Conservation (phyloP, 2,113 vertebrate species). For the Sceloporus undulatus region DNA sequence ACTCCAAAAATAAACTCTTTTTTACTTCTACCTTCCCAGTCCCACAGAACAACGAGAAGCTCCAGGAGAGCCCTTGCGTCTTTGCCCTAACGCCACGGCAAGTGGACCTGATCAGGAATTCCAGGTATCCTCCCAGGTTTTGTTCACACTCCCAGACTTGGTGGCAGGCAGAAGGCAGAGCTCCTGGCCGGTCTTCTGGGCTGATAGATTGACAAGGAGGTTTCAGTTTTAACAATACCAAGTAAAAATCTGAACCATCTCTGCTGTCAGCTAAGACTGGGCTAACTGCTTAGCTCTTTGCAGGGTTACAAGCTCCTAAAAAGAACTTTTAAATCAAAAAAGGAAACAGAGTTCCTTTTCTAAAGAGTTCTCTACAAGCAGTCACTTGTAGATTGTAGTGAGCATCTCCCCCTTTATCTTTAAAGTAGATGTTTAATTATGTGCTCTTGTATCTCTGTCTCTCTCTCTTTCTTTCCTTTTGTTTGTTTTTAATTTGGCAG, state of each 20-base stretch:
- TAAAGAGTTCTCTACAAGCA: neutral
- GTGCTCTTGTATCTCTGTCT: neutral
- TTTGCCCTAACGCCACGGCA: slow-evolving; percentile 93
- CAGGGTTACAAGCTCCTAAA: neutral
- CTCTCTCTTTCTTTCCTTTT: neutral
- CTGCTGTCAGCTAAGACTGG: too few relatives aligned
- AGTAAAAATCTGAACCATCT: too few relatives aligned
- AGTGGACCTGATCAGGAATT: slow-evolving; percentile 95
- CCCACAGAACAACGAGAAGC: slow-evolving; percentile 94
- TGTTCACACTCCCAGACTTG: rapidly evolving
- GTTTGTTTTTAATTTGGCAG: slow-evolving; percentile 68
- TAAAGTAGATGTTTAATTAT: neutral
- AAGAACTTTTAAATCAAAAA: neutral
- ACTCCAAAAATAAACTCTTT: neutral
- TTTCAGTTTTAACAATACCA: too few relatives aligned
- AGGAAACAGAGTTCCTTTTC: neutral
- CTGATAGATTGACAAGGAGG: neutral
- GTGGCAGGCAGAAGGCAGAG: neutral
- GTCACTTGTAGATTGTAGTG: neutral
- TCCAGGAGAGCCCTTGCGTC: slow-evolving; percentile 96
- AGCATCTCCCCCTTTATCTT: rapidly evolving
- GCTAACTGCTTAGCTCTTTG: too few relatives aligned
- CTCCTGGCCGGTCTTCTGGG: rapidly evolving
- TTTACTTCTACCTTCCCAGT: slow-evolving; percentile 75
- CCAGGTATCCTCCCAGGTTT: slow-evolving; percentile 79